Evolutionary conservation across 2,113 vertebrate species (phyloP).

Genomic region (Nicator chloris): DNA sequence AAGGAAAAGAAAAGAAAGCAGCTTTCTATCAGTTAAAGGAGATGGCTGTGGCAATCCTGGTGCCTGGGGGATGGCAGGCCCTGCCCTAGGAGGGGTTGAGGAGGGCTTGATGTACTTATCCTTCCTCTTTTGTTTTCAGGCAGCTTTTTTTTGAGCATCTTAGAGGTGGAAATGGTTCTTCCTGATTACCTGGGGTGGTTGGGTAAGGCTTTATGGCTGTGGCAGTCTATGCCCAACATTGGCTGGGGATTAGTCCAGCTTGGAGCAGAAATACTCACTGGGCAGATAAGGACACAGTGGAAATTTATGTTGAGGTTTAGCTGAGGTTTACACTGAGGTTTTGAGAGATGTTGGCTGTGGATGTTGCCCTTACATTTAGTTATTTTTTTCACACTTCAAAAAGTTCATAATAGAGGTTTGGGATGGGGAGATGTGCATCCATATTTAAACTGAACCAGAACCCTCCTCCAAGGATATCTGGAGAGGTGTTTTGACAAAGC

Average conservation of each 20-base stretch:
- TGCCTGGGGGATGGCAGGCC: neutral
- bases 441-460: neutral
- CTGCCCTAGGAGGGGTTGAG: neutral
- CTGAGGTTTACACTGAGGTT: neutral
- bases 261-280: neutral
- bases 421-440: neutral
- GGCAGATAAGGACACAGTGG: fast-evolving
- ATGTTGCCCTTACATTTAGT: neutral
- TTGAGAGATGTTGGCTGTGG: neutral
- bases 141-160: neutral
- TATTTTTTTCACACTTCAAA: fast-evolving
- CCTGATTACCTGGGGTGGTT: neutral
- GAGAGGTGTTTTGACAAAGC: neutral
- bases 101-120: neutral
- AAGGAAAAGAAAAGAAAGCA: too few relatives aligned
- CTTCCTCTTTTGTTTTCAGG: neutral
- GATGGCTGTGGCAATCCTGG: neutral
- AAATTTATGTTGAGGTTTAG: neutral
- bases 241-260: neutral
- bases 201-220: neutral
- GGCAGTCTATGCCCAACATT: neutral
- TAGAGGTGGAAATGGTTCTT: neutral
- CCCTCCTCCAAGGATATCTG: neutral
- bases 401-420: neutral
- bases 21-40: neutral